Evolutionary conservation across 2,113 vertebrate species (phyloP).

Genomic region (Thunnus thynnus): DNA sequence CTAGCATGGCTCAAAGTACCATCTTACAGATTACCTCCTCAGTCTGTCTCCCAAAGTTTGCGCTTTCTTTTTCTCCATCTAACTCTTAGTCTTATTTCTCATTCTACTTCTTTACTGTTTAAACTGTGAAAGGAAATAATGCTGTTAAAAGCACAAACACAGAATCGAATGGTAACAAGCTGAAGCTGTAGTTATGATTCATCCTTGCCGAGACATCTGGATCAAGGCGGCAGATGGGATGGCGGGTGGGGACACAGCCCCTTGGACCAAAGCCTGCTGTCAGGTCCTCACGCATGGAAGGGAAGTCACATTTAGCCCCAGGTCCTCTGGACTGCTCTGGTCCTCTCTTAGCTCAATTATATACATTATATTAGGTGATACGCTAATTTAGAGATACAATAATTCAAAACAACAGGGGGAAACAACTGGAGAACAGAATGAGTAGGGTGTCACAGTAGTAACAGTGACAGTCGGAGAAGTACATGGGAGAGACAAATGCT

Average conservation of each 20-base stretch:
- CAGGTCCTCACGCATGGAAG: slow-evolving; percentile 45
- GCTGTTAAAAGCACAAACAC: slow-evolving; percentile 53
- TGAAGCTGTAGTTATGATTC: slow-evolving; percentile 70
- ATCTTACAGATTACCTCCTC: neutral
- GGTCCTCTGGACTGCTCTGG: slow-evolving; percentile 24
- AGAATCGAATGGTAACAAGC: slow-evolving; percentile 64
- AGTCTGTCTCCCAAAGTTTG: neutral
- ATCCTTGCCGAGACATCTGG: slow-evolving; percentile 73
- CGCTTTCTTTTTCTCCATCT: neutral
- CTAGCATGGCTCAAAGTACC: no score
- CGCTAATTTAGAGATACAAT: slow-evolving; percentile 25
- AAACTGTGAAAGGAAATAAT: slow-evolving; percentile 54
- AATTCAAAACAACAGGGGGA: slow-evolving; percentile 1
- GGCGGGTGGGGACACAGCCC: slow-evolving; percentile 57
- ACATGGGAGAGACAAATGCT: neutral
- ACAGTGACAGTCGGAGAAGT: neutral
- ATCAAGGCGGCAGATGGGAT: slow-evolving; percentile 61
- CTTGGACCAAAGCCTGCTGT: slow-evolving; percentile 51
- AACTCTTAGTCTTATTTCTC: neutral
- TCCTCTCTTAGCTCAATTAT: slow-evolving; percentile 46
- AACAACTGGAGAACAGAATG: neutral
- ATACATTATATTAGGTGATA: slow-evolving; percentile 8
- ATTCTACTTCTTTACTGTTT: slow-evolving; percentile 32
- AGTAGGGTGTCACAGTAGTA: neutral
- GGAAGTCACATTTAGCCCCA: slow-evolving; percentile 51